phyloP scores from a whole-genome alignment of 2,888 invertebrate genomes.

The Oligia strigilis region DNA sequence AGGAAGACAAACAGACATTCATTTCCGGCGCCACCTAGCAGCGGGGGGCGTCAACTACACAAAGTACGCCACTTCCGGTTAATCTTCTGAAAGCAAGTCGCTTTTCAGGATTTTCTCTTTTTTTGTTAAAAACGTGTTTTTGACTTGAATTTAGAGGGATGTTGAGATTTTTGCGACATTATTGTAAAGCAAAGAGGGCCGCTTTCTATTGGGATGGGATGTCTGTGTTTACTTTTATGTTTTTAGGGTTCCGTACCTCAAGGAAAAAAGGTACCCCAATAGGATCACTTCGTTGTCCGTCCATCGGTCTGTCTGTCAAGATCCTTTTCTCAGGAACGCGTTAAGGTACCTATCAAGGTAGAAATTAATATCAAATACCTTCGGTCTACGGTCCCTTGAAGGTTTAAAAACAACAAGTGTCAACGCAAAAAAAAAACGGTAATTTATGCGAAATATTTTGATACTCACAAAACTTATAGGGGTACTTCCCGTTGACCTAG shows the following conservation, averaged over 20 bases:
- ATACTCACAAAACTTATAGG: too few species aligned
- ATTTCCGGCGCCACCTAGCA: conserved; percentile 77
- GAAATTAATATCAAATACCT: too few species aligned
- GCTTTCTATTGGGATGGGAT: conserved; percentile 30
- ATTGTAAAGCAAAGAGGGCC: conserved; percentile 14
- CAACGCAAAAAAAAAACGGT: too few species aligned
- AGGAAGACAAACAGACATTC: conserved; percentile 82
- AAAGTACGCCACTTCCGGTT: conserved; percentile 73
- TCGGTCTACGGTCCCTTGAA: too few species aligned
- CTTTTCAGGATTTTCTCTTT: conserved; percentile 55
- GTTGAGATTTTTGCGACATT: conserved; percentile 41
- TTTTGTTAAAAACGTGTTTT: conserved; percentile 61
- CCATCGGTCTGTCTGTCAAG: not conserved
- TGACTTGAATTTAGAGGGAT: conserved; percentile 58
- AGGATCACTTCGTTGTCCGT: not conserved
- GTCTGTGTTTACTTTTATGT: conserved; percentile 38
- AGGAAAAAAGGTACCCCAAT: not conserved
- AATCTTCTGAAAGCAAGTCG: conserved; percentile 65
- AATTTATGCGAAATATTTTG: too few species aligned
- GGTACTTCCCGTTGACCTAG: too few species aligned
- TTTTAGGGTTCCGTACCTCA: not conserved
- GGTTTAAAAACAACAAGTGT: too few species aligned
- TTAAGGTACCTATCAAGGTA: too few species aligned
- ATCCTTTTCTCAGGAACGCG: not conserved
- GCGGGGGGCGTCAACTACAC: conserved; percentile 73